phyloP scores from a whole-genome alignment of 1,140 invertebrate species.

The Oreohelix idahoensis region DNA sequence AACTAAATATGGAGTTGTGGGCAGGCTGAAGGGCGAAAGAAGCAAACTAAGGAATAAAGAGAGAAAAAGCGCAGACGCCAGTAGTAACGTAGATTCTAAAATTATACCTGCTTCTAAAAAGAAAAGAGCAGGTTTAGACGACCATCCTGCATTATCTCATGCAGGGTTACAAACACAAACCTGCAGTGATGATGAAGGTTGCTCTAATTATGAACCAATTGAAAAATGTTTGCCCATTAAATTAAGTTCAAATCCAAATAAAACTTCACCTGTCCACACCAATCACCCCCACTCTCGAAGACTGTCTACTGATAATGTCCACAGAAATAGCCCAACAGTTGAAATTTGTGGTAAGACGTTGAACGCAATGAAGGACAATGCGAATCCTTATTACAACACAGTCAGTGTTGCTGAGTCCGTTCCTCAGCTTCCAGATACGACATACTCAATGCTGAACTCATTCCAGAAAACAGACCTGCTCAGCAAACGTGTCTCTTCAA shows the following conservation, averaged over 20 bases:
- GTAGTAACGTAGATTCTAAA: not conserved
- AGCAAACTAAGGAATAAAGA: not conserved
- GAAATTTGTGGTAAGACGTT: not conserved
- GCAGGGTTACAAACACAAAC: not conserved
- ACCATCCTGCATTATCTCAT: too few relatives aligned
- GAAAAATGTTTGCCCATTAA: not conserved
- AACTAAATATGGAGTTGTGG: not conserved
- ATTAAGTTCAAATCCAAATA: not conserved
- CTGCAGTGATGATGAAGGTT: not conserved
- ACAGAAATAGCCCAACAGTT: not conserved
- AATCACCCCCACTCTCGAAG: not conserved
- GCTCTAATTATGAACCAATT: slow-evolving; percentile 7
- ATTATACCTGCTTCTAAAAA: not conserved
- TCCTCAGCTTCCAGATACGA: not conserved
- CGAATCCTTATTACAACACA: not conserved
- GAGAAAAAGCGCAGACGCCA: not conserved
- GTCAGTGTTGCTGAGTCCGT: not conserved
- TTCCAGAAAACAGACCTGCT: not conserved
- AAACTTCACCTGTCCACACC: not conserved
- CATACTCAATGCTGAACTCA: not conserved
- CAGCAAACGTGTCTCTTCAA: not conserved
- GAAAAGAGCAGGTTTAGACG: not conserved
- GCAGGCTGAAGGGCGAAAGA: not conserved
- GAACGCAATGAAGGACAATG: not conserved
- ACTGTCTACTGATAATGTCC: not conserved